Evolutionary conservation across 2,888 invertebrate genomes (phyloP).

Genomic region (Orthosia gothica): DNA sequence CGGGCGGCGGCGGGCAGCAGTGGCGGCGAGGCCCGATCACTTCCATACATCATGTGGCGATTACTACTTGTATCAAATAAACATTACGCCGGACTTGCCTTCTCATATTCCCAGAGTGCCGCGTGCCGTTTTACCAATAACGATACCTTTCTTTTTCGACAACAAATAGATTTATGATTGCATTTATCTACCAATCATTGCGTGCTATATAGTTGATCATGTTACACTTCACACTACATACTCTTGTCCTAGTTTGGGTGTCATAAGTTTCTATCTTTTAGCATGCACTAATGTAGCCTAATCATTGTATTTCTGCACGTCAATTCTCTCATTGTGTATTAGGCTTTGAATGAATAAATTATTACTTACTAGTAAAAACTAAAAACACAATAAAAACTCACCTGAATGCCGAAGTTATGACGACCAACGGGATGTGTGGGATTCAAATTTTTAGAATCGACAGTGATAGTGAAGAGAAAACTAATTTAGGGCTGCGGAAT

Average conservation of each 20-base stretch:
- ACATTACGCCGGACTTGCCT: conserved; percentile 86
- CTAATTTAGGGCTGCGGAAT: conserved; percentile 76
- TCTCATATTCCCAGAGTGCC: conserved; percentile 81
- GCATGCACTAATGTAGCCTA: no score
- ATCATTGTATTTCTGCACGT: no score
- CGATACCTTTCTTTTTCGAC: conserved; percentile 81
- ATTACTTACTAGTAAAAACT: no score
- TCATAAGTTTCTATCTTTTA: no score
- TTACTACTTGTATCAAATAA: conserved; percentile 91
- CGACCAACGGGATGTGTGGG: neutral
- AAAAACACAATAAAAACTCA: conserved; percentile 1
- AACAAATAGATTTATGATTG: conserved; percentile 82
- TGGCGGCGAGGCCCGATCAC: conserved; percentile 69
- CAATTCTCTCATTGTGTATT: no score
- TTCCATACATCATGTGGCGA: conserved; percentile 89
- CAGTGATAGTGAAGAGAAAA: conserved; percentile 72
- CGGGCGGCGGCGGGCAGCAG: no score
- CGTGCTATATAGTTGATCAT: neutral
- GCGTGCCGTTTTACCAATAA: conserved; percentile 81
- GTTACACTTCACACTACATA: neutral
- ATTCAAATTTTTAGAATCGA: conserved; percentile 58
- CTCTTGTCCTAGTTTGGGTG: no score
- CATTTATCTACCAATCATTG: conserved; percentile 67
- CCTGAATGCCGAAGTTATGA: neutral
- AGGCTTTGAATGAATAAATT: no score